Conservation (phyloP, 2,797 vertebrate genomes). For the Argyrosomus regius region DNA sequence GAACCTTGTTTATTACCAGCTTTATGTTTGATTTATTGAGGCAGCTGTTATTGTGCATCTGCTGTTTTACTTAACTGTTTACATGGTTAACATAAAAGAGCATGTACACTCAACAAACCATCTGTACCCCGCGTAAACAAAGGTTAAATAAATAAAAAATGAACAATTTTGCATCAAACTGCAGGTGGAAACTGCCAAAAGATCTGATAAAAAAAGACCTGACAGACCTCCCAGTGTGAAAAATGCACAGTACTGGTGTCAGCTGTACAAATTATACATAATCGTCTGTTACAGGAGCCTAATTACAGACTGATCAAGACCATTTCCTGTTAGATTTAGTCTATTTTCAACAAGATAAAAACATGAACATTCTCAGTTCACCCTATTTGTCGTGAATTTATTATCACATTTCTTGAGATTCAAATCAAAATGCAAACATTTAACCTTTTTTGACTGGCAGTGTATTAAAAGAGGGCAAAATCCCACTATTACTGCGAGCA, state of each 20-base stretch:
- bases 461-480: constrained; percentile 4
- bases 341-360: constrained; percentile 11
- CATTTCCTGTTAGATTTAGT: constrained; percentile 1
- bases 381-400: not conserved
- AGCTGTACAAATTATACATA: constrained; percentile 24
- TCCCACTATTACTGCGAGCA: not conserved
- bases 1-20: not conserved
- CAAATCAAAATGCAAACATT: not conserved
- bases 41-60: not conserved
- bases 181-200: not conserved
- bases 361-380: not conserved
- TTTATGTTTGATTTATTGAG: not conserved
- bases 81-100: not conserved
- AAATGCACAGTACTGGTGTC: constrained; percentile 1
- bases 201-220: constrained; percentile 7
- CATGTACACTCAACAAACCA: not conserved
- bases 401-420: not conserved
- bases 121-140: not conserved
- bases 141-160: not conserved
- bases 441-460: not conserved
- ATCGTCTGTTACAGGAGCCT: constrained; percentile 6
- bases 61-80: not conserved
- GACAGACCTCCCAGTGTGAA: not conserved
- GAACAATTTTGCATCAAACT: constrained; percentile 12
- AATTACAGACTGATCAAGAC: constrained; percentile 21